Evolutionary conservation across 1,140 invertebrate species (phyloP), one percentile per base, ranked within the genome.

Genomic region (Chelonus insularis): DNA sequence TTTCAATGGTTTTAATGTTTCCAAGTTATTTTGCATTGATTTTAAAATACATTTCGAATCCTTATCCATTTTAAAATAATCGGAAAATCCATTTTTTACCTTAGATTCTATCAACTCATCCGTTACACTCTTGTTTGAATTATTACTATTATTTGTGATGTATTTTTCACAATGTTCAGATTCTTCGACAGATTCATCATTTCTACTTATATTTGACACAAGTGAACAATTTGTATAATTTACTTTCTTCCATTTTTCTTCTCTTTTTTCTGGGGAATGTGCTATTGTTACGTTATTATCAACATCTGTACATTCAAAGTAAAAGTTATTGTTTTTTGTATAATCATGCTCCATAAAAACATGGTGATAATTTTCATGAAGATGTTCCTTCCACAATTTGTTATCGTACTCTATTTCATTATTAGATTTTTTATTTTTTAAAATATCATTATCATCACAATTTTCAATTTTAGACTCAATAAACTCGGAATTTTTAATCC

Each of bases 401-500:
- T 34, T n/a, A 14, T 51, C 50, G 4, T 52, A 8, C 11, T 9
- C 8, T 12, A 21, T 50, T 47, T 70, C 54, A 16, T 68, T 65
- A 32, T 70, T 66, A 14, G 64, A 50, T 52, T 66, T 20, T 14
- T 58, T 36, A 3, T 21, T 56, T 29, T 20, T 14, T 7, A 7
- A 7, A 34, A 34, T 34, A 34, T 34, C 32, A 34, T 34, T 7
- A 8, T 43, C 23, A 25, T 57, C 37, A 21, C 1, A 0, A n/a
- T 16, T 56, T n/a, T 57, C 32, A 41, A 51, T 36, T 20, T 57
- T 34, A 14, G 29, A 23, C 7, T 37, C 37, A n/a, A 50, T 45
- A 11, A 56, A 7, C 4, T n/a, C 9, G 7, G n/a, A 47, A 32
- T 58, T 78, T 62, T 86, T 84, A 6, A 91, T 72, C 85, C 87